A percentile compares a stretch with the other conserved stretches of the same genome.
These are phyloP conservation scores for Pseudorhiza aurosa DNA, from an alignment of 30 jellyfish, hydroid and myxozoan species.

Conservation along the genomic window DNA sequence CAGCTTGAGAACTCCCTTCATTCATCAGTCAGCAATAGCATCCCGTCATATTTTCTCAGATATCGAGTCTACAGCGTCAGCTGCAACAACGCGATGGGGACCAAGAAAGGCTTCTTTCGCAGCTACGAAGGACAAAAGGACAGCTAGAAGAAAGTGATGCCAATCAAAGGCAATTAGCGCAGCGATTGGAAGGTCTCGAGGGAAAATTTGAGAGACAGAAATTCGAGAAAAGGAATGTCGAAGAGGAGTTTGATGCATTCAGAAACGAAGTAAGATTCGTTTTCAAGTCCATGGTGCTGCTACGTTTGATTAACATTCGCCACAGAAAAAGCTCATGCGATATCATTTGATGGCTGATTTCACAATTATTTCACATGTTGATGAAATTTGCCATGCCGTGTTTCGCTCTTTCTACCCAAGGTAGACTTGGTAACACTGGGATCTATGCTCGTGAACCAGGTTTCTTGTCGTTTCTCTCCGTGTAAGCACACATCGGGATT, in stretches of 20 bases:
- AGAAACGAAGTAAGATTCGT: constrained; percentile 40
- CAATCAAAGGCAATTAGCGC: constrained; percentile 13
- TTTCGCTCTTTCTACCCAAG: too few relatives aligned
- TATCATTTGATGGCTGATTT: too few relatives aligned
- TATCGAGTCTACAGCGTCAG: constrained; percentile 62
- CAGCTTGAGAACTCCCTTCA: not conserved
- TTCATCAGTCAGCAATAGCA: not conserved
- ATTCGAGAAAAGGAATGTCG: constrained; percentile 43
- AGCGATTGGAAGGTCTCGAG: constrained; percentile 50
- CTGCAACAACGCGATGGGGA: constrained; percentile 63
- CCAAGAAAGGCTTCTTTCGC: constrained; percentile 51
- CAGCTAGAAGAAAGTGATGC: constrained; percentile 49
- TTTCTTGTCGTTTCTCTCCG: too few relatives aligned
- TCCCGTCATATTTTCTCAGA: constrained; percentile 6
- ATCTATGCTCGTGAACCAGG: too few relatives aligned
- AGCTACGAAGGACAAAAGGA: constrained; percentile 34
- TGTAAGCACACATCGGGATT: too few relatives aligned
- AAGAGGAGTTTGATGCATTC: constrained; percentile 50
- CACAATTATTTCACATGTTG: too few relatives aligned
- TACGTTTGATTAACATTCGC: too few relatives aligned
- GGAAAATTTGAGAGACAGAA: constrained; percentile 51
- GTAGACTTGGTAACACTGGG: too few relatives aligned
- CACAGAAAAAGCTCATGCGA: too few relatives aligned
- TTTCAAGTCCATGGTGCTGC: not conserved
- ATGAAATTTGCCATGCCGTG: too few relatives aligned